Evolutionary conservation across 1,140 invertebrate species (phyloP), one percentile per base, ranked within the genome.

Genomic region (Diorhabda elongata): DNA sequence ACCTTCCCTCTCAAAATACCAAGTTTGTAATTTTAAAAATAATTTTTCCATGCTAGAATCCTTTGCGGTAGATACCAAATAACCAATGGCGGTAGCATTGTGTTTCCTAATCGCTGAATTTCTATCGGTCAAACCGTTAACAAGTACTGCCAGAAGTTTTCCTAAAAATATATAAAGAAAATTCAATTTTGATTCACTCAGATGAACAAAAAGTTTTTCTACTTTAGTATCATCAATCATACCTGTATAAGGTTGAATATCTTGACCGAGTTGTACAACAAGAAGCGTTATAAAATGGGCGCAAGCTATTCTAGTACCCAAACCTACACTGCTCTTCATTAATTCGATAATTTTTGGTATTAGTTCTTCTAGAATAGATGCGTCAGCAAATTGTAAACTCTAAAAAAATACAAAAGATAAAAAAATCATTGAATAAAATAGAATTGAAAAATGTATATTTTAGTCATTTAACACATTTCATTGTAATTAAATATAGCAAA

Each of bases 41-140:
- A 98, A 80, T 77, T 94, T 96, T 73, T 94, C 92, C 60, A 95
- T 85, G 76, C 92, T 95, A 72, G 90, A 90, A 67, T 92, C 87
- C 84, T 96, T 96, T n/a, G 93, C 92, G 69, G 89, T 87, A 65
- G 91, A 88, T 3, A 94, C 88, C n/a, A 97, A 82, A 76, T 96
- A 89, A 1, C 94, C 95, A 64, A 97, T 88, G 9, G 92, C 90
- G 61, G 86, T 85, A 0, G 94, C 91, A 79, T 91, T 94, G 70
- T 91, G 89, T 81, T 94, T 96, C 68, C 93, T 85, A 3, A 97
- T 87, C 0, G 90, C 88, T 2, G 86, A 81, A 79, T 96, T 97
- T 64, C 93, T 86, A 83, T 97, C 94, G 60, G 88, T 88, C 44
- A 96, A 83, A 9, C 93, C 93, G 75, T 89, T 89, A 41, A 95